Evolutionary conservation across 2,797 vertebrate species (phyloP), one percentile per base, ranked within the genome.

Genomic region (Semaprochilodus insignis): DNA sequence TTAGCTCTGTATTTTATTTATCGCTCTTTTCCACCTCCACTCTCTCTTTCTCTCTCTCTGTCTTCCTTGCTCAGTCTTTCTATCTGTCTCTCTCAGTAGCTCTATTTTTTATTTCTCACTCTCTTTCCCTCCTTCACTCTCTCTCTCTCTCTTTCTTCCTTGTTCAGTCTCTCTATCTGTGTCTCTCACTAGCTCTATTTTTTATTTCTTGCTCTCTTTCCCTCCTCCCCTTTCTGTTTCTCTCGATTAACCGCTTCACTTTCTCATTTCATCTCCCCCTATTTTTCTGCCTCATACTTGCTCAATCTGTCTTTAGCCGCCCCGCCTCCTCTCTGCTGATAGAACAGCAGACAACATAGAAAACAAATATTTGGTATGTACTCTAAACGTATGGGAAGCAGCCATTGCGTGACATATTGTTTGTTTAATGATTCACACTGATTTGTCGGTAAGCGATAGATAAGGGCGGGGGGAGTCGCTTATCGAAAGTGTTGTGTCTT

Each of bases 361-460:
- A 88, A 80, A 83, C 83, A 88, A 89, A 88, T 85, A 85, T 85
- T 87, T 81, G 74, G 63, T 77, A 74, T 85, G 75, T 83, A 70
- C 77, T 81, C 73, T 81, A 73, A 85, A 85, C 74, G 73, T 81
- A 83, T 83, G 75, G 75, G 74, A 77, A 84, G 66, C 79, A 82
- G 85, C 59, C 70, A 6, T 23, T 51, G 73, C 51, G 21, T 60
- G 13, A 80, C 81, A 75, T 80, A 60, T 34, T 74, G 72, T 85
- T 77, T 84, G 84, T 82, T 75, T 87, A 82, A 85, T 55, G 55
- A 81, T 83, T 79, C 76, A 14, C 62, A 54, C 75, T 73, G 72
- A 82, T 83, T 71, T 82, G 36, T 40, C 15, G 65, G 34, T 31
- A 44, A 69, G 66, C 36, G 13, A 69, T 75, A 51, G 76, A 78